These are phyloP conservation scores for Eremobia ochroleuca DNA, from an alignment of 2,888 invertebrate genomes.

Conservation along the genomic window DNA sequence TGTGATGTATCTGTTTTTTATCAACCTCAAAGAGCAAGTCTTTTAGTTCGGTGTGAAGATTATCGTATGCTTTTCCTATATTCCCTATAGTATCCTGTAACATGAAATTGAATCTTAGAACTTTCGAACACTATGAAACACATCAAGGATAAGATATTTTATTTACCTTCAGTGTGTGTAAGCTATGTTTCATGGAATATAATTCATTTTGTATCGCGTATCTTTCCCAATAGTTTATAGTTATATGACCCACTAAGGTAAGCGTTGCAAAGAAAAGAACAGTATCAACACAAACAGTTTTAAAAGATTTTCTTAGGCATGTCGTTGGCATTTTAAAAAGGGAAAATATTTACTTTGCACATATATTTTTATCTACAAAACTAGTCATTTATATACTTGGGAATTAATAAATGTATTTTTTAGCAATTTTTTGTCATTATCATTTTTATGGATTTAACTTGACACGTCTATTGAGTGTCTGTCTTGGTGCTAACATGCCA, in stretches of 20 bases:
- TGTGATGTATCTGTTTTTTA: background rate
- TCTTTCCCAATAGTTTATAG: conserved; percentile 81
- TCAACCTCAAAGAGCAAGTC: conserved; percentile 63
- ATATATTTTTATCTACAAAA: conserved; percentile 4
- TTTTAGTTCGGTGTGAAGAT: conserved; percentile 75
- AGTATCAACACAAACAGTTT: conserved; percentile 73
- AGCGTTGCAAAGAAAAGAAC: conserved; percentile 76
- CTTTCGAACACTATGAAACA: background rate
- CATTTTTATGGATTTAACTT: conserved; percentile 15
- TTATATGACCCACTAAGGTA: conserved; percentile 78
- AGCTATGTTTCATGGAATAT: conserved; percentile 76
- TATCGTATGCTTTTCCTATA: conserved; percentile 80
- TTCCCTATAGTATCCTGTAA: conserved; percentile 78
- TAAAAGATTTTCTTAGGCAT: conserved; percentile 62
- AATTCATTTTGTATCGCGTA: conserved; percentile 79
- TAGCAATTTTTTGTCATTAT: background rate
- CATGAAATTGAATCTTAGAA: background rate
- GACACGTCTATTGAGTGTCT: conserved; percentile 7
- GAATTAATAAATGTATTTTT: conserved; percentile 21
- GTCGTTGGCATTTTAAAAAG: conserved; percentile 74
- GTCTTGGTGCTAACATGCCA: background rate
- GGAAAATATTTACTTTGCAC: background rate
- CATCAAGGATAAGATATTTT: background rate
- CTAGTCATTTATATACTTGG: conserved; percentile 1
- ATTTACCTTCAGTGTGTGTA: conserved; percentile 79